Base-by-base conservation (phyloP, 2,888 invertebrate species). In the Tiphia femorata region DNA sequence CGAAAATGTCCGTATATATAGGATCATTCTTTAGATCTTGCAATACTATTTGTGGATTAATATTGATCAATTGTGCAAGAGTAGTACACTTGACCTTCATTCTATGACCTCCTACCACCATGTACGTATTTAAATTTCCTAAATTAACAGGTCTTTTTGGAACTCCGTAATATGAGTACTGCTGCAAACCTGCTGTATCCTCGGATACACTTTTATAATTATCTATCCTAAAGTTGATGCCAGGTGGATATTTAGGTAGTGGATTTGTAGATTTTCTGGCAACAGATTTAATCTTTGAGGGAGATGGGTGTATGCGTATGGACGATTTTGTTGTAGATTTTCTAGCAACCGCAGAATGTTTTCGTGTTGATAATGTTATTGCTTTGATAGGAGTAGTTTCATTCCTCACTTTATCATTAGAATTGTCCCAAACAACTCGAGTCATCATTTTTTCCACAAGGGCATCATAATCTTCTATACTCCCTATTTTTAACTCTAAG, bases 201-300 rank as follows among this genome's bases (percentile, higher is more conserved):
- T 27, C n/a, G 16, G 30, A 10, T 19, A 53, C 29, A n/a, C 2
- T 35, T 17, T 17, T 23, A n/a, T 12, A 2, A 3, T 56, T 52
- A n/a, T 59, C 63, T 0, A 58, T 67, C 6, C 62, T 41, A 23
- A 70, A 66, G 35, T 64, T 63, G 0, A 65, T 35, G 10, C 63
- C 69, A 1, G 62, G 35, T 2, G 70, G 71, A 54, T 75, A 73
- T n/a, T 72, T 66, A 0, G 81, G 73, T 44, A 76, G 64, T 1
- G 78, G 77, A 10, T 87, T 86, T 0, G 88, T 88, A 0, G 88
- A 88, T 68, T 88, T 89, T 33, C 82, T 70, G 2, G 84, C 84
- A 0, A 84, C 82, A 2, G 79, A 67, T 27, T 75, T 78, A 10
- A 73, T 37, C 16, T 70, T 75, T 5, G 40, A 58, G 0, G 76